Evolutionary conservation across 1,140 invertebrate genomes (phyloP).

Genomic region (Rhynchophorus ferrugineus): DNA sequence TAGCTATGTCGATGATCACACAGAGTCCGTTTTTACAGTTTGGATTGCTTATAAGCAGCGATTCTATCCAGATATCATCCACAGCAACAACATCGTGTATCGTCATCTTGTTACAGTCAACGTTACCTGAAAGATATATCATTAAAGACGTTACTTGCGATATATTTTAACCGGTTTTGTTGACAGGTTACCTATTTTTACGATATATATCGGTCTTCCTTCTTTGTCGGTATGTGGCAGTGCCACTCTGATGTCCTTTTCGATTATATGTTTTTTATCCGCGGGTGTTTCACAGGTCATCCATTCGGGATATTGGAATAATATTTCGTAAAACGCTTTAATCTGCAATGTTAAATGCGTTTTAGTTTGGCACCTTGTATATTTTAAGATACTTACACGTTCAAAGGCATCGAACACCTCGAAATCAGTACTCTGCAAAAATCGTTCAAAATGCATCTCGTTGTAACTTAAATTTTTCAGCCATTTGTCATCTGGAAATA

Average conservation of each 20-base stretch:
- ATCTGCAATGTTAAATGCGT: slow-evolving; percentile 30
- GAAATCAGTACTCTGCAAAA: background rate
- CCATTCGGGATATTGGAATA: slow-evolving; percentile 35
- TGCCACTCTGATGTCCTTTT: slow-evolving; percentile 31
- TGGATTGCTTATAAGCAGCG: slow-evolving; percentile 9
- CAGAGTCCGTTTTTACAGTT: slow-evolving; percentile 34
- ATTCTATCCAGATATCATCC: slow-evolving; percentile 24
- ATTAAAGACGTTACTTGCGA: background rate
- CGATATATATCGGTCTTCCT: slow-evolving; percentile 36
- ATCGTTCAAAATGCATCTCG: background rate
- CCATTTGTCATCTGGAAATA: background rate
- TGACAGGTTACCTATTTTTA: slow-evolving; percentile 37
- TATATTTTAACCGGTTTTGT: no score
- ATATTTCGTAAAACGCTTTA: slow-evolving; percentile 29
- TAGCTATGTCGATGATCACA: slow-evolving; percentile 38
- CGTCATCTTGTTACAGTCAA: slow-evolving; percentile 18
- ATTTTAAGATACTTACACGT: background rate
- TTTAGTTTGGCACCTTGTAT: background rate
- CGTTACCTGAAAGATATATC: slow-evolving; percentile 19
- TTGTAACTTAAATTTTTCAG: background rate
- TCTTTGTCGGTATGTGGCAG: slow-evolving; percentile 32
- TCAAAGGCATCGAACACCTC: background rate
- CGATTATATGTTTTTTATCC: slow-evolving; percentile 26
- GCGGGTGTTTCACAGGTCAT: slow-evolving; percentile 31
- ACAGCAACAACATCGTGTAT: slow-evolving; percentile 18